Percentiles rank a stretch among this genome's conserved stretches.
These are phyloP conservation scores for Ochropleura leucogaster DNA, from an alignment of 2,888 invertebrate species.

Conservation along the genomic window DNA sequence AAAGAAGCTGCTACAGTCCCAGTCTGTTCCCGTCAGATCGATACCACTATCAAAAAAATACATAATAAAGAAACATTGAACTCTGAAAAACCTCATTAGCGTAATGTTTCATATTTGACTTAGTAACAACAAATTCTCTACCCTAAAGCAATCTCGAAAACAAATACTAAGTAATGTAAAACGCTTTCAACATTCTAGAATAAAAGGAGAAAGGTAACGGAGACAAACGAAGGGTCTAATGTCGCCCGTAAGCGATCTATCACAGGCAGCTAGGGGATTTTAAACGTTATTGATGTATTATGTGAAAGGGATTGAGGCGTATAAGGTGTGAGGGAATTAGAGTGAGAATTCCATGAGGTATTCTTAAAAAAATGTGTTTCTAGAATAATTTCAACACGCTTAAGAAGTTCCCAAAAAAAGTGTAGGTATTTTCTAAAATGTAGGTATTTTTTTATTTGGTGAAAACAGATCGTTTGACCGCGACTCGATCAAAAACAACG, in stretches of 20 bases:
- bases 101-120: background rate
- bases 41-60: background rate
- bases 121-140: background rate
- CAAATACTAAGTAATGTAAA: conserved; percentile 30
- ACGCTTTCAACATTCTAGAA: conserved; percentile 41
- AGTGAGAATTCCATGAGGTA: background rate
- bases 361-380: background rate
- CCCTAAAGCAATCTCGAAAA: conserved; percentile 22
- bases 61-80: background rate
- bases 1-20: too few relatives aligned
- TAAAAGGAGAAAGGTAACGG: conserved; percentile 42
- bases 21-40: background rate
- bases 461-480: background rate
- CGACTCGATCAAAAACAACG: background rate
- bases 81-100: background rate
- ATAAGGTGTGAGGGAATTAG: conserved; percentile 23
- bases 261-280: conserved; percentile 42
- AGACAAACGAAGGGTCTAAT: conserved; percentile 54
- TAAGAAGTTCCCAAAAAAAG: background rate
- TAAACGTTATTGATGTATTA: conserved; percentile 57
- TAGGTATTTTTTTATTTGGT: too few relatives aligned
- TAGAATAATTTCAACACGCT: background rate
- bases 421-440: background rate
- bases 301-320: conserved; percentile 23
- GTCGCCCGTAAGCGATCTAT: conserved; percentile 50